Evolutionary conservation across 2,888 invertebrate species (phyloP), one percentile per base, ranked within the genome.

Genomic region (Microchrysa polita): DNA sequence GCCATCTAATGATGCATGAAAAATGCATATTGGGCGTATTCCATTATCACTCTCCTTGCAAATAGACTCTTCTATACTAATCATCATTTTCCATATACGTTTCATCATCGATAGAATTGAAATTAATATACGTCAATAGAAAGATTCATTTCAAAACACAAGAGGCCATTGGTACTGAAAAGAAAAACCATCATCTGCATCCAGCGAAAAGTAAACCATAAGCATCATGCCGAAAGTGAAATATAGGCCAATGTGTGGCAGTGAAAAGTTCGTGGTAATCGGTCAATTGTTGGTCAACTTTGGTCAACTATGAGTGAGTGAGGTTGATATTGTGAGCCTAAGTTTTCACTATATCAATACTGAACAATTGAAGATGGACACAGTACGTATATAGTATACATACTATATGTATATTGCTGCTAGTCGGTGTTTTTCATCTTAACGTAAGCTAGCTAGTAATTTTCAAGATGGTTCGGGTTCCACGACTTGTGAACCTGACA

Each of bases 281-380:
- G 55, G 55, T 55, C 55, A 55, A 55, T 55, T 18, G 55, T 55
- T 55, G 55, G 55, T 55, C 55, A 55, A 55, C 5, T 55, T 16
- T 20, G 12, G n/a, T n/a, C 42, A 9, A 9, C 12, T 9, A 42
- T 42, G 12, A 42, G 42, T 48, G 16, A 12, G 16, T 48, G 27
- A 34, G 27, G 16, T 48, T 12, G 48, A 48, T 48, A n/a, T 48
- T 48, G 48, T 7, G 48, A n/a, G n/a, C n/a, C 48, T n/a, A 2
- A n/a, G 10, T 2, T n/a, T 10, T n/a, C 27, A 34, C 27, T 5
- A 34, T 48, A 48, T 10, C 14, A 48, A n/a, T 12, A 48, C 12
- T 48, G 16, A 12, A 48, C 48, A 48, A 48, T 48, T 48, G 48
- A n/a, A n/a, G 2, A 48, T 48, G 48, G 48, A n/a, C 4, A 48